phyloP scores from a whole-genome alignment of 2,888 invertebrate genomes.

The Cephus pulcher region DNA sequence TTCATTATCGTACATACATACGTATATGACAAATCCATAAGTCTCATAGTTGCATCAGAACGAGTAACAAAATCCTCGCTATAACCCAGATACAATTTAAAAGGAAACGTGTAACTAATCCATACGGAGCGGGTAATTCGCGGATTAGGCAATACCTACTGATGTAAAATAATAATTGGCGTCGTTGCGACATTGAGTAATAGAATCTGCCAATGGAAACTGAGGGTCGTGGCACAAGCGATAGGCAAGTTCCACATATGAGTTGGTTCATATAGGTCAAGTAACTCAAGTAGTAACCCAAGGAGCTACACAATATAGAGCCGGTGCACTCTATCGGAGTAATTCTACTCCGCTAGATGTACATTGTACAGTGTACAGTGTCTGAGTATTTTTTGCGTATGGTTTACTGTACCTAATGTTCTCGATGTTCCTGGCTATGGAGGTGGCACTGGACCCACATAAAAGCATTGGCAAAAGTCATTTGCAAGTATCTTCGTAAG shows the following conservation, averaged over 20 bases:
- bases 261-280: constrained; percentile 44
- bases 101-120: not conserved
- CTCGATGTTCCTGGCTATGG: not conserved
- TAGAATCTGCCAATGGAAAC: constrained; percentile 26
- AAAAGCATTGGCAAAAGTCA: not conserved
- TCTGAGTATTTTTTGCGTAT: not conserved
- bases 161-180: constrained; percentile 32
- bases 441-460: not conserved
- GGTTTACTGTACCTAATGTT: not conserved
- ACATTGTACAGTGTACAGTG: not conserved
- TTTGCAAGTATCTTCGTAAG: not conserved
- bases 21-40: not conserved
- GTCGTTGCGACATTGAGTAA: constrained; percentile 42
- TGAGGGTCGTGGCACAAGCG: constrained; percentile 10
- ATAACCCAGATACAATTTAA: not conserved
- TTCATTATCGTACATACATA: not conserved
- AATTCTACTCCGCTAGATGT: constrained; percentile 15
- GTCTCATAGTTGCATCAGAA: not conserved
- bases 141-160: constrained; percentile 4
- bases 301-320: constrained; percentile 29
- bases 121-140: not conserved
- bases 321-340: constrained; percentile 13
- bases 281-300: constrained; percentile 46
- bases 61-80: not conserved
- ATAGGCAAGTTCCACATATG: constrained; percentile 15